Evolutionary conservation across 2,797 vertebrate species (phyloP).

Genomic region (Sebastes kiyomatsui): DNA sequence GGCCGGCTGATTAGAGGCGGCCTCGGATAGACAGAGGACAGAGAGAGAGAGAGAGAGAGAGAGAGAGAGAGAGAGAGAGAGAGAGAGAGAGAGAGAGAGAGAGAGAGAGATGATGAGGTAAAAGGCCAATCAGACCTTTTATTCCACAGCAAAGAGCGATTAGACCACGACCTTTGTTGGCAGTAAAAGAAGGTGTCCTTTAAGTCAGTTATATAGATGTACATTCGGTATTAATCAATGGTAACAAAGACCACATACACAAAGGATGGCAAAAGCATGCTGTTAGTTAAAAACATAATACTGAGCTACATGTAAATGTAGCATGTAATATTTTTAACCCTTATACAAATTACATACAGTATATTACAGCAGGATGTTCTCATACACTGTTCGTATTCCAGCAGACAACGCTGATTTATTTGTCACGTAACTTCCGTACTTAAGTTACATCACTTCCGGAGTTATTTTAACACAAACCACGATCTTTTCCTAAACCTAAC

Average conservation of each 20-base stretch:
- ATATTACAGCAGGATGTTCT: neutral
- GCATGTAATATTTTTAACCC: neutral
- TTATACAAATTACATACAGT: neutral
- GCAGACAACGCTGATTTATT: too few relatives aligned
- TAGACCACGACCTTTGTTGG: constrained; percentile 45
- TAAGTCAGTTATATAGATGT: constrained; percentile 25
- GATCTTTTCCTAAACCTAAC: too few relatives aligned
- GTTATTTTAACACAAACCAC: too few relatives aligned
- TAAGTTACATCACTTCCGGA: too few relatives aligned
- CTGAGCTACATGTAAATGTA: neutral
- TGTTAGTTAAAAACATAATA: neutral
- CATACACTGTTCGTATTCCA: too few relatives aligned
- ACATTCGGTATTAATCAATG: constrained; percentile 9
- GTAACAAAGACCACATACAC: neutral
- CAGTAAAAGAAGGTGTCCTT: constrained; percentile 36
- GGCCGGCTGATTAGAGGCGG: constrained; percentile 81
- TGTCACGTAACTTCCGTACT: too few relatives aligned
- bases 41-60: constrained; percentile 20
- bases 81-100: neutral
- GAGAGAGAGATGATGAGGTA: constrained; percentile 45
- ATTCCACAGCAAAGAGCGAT: constrained; percentile 49
- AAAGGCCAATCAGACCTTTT: constrained; percentile 67
- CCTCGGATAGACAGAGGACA: constrained; percentile 49
- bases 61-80: constrained; percentile 1
- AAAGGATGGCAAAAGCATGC: neutral